Evolutionary conservation across 2,113 vertebrate species (phyloP), one percentile per base, ranked within the genome.

Genomic region (Marmota monax): DNA sequence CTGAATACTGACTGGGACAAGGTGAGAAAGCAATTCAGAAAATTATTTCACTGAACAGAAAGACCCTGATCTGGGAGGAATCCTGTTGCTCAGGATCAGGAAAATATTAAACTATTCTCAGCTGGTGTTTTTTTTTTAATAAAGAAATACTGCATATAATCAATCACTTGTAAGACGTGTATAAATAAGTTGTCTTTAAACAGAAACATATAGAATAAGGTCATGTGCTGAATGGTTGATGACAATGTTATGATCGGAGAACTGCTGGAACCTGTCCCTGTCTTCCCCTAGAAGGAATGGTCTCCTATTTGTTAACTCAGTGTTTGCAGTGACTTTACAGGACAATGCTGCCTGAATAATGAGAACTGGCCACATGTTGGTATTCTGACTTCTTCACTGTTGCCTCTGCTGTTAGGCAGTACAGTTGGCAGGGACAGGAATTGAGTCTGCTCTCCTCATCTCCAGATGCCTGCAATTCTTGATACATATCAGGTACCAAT

Each of bases 1-100:
- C 77, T 95, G 85, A 90, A 93, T 39, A 53, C 34, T 73, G 56
- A 53, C 39, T 73, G 56, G 53, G 61, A 79, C 2, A 42, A 32
- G 84, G 74, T 92, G 63, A 85, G 88, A 97, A 65, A 96, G 0
- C 6, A 48, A 93, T 9, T 61, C 34, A 95, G 90, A 67, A 91
- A 92, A 83, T 87, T 45, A 65, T 72, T 87, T 67, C 90, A 69
- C 77, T 96, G 58, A 90, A 78, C 17, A 2, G 27, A 85, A 61
- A 97, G 63, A n/a, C 11, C 1, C 0, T 85, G 29, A 37, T 45
- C n/a, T 13, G 25, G 72, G 34, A 56, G 42, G n/a, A 42, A 84
- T 67, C 25, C 73, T 86, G 5, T 85, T 77, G 65, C 16, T 27
- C 22, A 79, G 51, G 48, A 73, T 97, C 22, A 91, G 37, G 48